phyloP scores from a whole-genome alignment of 2,888 invertebrate species.

The Nomada ruficornis region DNA sequence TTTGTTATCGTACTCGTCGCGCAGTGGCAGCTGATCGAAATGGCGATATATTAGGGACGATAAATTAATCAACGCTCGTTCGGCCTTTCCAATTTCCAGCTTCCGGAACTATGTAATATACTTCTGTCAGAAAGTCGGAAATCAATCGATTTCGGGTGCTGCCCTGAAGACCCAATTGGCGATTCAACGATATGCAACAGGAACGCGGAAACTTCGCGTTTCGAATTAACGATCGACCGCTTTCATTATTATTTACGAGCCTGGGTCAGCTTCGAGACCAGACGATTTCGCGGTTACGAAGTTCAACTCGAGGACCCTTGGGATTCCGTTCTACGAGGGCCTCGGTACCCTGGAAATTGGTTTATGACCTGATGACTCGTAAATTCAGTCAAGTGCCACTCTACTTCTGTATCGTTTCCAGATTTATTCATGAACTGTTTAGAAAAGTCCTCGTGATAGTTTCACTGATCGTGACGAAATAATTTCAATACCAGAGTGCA shows the following conservation, averaged over 20 bases:
- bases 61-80: constrained; percentile 55
- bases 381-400: not conserved
- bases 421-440: not conserved
- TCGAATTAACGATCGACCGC: constrained; percentile 32
- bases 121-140: constrained; percentile 37
- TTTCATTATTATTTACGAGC: constrained; percentile 44
- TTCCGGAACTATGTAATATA: constrained; percentile 12
- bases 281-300: constrained; percentile 9
- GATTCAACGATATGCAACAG: constrained; percentile 54
- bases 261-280: constrained; percentile 17
- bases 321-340: not conserved
- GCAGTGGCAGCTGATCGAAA: constrained; percentile 18
- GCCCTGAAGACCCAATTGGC: constrained; percentile 51
- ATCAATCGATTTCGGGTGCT: constrained; percentile 49
- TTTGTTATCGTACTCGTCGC: constrained; percentile 8
- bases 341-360: constrained; percentile 21
- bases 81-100: constrained; percentile 38
- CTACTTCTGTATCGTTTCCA: not conserved
- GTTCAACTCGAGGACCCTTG: not conserved
- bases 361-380: constrained; percentile 19
- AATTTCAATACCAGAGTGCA: no score
- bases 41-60: constrained; percentile 10
- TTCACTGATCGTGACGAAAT: no score
- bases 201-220: constrained; percentile 28
- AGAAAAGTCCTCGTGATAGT: not conserved